phyloP scores from a whole-genome alignment of 2,888 invertebrate genomes.

The Drosophila lutescens region DNA sequence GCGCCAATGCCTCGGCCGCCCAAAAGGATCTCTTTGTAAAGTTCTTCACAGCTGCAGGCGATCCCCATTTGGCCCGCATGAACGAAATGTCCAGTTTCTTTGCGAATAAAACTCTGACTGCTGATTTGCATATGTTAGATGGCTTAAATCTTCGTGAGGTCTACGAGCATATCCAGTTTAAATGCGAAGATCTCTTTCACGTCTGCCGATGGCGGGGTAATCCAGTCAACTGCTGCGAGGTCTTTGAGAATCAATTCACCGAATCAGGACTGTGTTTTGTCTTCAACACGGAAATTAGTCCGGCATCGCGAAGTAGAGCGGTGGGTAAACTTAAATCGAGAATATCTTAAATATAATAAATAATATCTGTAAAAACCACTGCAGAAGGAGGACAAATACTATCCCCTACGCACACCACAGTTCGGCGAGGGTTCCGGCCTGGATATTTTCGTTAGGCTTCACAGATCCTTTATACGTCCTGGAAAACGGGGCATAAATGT shows the following conservation, averaged over 20 bases:
- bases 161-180: conserved; percentile 56
- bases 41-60: conserved; percentile 67
- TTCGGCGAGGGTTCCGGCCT: conserved; percentile 80
- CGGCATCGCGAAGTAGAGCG: conserved; percentile 37
- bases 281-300: conserved; percentile 84
- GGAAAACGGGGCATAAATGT: conserved; percentile 67
- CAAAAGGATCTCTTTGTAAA: conserved; percentile 61
- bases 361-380: neutral
- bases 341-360: neutral
- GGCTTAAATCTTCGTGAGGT: conserved; percentile 72
- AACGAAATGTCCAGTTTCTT: conserved; percentile 56
- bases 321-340: conserved; percentile 45
- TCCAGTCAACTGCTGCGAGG: conserved; percentile 84
- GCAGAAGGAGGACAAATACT: conserved; percentile 71
- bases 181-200: conserved; percentile 82
- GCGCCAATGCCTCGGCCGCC: conserved; percentile 60
- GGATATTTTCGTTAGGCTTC: conserved; percentile 58
- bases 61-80: conserved; percentile 63
- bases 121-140: conserved; percentile 65
- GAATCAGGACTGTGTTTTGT: conserved; percentile 85
- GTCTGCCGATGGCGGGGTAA: conserved; percentile 84
- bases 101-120: conserved; percentile 50
- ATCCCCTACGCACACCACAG: conserved; percentile 76
- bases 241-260: conserved; percentile 84
- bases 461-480: conserved; percentile 51